A percentile compares a stretch with the other conserved stretches of the same genome.
Evolutionary conservation across 2,113 vertebrate genomes (phyloP).

Genomic region (Brachyhypopomus occidentalis): DNA sequence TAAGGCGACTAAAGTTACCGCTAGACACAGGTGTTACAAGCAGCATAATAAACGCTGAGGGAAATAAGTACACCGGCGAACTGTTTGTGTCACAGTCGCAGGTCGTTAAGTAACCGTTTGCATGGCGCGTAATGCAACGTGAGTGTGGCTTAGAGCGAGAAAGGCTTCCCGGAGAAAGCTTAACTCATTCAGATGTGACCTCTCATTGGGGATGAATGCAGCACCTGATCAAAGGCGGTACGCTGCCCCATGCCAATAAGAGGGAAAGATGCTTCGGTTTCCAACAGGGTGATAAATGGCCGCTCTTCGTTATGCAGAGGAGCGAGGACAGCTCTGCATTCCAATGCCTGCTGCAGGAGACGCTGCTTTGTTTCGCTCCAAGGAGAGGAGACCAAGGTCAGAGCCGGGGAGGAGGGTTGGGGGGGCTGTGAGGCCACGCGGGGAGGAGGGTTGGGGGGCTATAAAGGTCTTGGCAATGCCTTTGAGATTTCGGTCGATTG

Average conservation of each 20-base stretch:
- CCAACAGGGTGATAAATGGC: constrained; percentile 70
- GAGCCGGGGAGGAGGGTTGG: constrained; percentile 8
- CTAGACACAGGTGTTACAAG: too few relatives aligned
- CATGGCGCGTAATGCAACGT: neutral
- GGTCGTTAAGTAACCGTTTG: neutral
- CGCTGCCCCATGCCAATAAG: constrained; percentile 51
- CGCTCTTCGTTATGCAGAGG: constrained; percentile 65
- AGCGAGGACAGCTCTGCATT: constrained; percentile 60
- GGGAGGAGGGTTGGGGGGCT: too few relatives aligned
- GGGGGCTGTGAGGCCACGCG: too few relatives aligned
- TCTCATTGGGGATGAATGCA: constrained; percentile 17
- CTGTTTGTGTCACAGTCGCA: neutral
- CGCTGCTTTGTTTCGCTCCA: constrained; percentile 55
- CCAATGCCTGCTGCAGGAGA: constrained; percentile 64
- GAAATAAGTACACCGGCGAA: too few relatives aligned
- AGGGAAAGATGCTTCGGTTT: constrained; percentile 60
- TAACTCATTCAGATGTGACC: constrained; percentile 28
- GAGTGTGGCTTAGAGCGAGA: neutral
- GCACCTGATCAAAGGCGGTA: constrained; percentile 33
- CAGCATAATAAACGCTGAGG: too few relatives aligned
- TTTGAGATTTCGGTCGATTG: too few relatives aligned
- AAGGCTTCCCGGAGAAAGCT: constrained; percentile 12
- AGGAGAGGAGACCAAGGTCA: constrained; percentile 46
- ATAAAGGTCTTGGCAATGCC: too few relatives aligned
- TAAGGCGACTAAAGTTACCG: neutral